A percentile compares a stretch with the other conserved stretches of the same genome.
phyloP scores from a whole-genome alignment of 2,797 vertebrate genomes.

The Buceros bicornis region DNA sequence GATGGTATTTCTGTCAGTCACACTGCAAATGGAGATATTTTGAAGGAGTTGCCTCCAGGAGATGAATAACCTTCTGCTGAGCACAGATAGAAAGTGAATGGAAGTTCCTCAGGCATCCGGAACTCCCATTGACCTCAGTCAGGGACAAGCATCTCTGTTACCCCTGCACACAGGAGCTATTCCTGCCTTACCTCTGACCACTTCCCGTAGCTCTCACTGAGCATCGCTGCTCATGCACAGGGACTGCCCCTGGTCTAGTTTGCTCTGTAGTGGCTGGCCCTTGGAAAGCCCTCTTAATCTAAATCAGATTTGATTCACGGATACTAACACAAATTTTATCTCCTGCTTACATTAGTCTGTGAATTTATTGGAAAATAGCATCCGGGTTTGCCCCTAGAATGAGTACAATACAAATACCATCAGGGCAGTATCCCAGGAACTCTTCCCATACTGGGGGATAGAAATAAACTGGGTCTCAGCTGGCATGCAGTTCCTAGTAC shows the following conservation, averaged over 20 bases:
- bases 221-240: neutral
- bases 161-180: neutral
- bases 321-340: neutral
- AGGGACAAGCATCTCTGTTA: neutral
- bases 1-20: neutral
- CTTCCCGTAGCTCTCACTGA: neutral
- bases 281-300: neutral
- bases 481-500: neutral
- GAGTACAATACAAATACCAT: neutral
- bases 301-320: neutral
- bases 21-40: neutral
- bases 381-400: neutral
- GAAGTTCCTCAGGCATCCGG: neutral
- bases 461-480: neutral
- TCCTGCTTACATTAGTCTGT: neutral
- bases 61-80: neutral
- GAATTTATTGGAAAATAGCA: neutral
- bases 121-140: neutral
- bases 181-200: fast-evolving
- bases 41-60: neutral
- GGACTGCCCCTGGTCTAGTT: neutral
- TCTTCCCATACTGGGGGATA: neutral
- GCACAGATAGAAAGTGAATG: neutral
- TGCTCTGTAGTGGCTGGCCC: fast-evolving
- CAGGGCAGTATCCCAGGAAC: neutral